Base-by-base conservation (phyloP, 2,113 vertebrate genomes). In the Erythrolamprus reginae region DNA sequence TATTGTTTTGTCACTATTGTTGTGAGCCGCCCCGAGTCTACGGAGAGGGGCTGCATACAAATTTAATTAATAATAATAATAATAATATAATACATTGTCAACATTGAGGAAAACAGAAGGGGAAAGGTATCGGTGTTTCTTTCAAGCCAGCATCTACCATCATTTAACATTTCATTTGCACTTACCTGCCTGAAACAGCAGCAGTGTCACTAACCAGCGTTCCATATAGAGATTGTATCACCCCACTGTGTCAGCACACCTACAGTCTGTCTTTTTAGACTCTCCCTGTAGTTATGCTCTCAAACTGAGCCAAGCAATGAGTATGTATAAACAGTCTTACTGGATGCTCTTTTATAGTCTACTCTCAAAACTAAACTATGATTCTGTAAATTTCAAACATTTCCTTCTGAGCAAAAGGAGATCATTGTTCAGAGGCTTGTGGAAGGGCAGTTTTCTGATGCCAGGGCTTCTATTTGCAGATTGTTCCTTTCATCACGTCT, bases 161-260 rank as follows among this genome's bases (percentile, higher is more conserved):
- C 42, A n/a, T 52, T 86, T 33, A 0, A 24, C 38, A 28, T 51
- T 2, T 88, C 6, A 42, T 3, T 1, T 28, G 28, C 50, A 95
- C 96, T 96, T 92, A 96, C 95, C 96, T 94, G 94, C 91, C 55
- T 93, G 94, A 1, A 95, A 95, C 91, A 96, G 93, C 90, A 94
- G 0, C 92, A 96, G 84, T 0, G 26, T 0, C 28, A 95, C 58
- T 91, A 95, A 83, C 3, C 82, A 50, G 90, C 82, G 82, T 90
- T 82, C 95, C 96, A 96, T 96, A 83, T 84, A 90, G 91, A 89
- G 85, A 13, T 84, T 24, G 19, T 61, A n/a, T 52, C 88, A 89
- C 0, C 9, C 87, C 90, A 50, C 21, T 38, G 13, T 0, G 1
- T 0, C 82, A 61, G 45, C 0, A 0, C 12, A 0, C 1, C 0